phyloP scores from a whole-genome alignment of 2,888 invertebrate genomes.

The Lycocerus yunnanus region DNA sequence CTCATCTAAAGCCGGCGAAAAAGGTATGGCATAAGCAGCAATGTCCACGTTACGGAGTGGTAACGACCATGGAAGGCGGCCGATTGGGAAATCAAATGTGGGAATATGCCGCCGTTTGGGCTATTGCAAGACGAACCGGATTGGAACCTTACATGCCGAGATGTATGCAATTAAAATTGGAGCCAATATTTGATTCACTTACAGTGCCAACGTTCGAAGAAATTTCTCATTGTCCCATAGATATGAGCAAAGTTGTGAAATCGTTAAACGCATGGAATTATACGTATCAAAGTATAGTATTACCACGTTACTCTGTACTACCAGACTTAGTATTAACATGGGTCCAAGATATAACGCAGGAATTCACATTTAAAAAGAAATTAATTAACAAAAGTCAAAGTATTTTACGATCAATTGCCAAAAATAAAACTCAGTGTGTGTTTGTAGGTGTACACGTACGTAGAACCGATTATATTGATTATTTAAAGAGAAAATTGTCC shows the following conservation, averaged over 20 bases:
- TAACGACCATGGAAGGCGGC: constrained; percentile 56
- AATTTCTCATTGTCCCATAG: constrained; percentile 60
- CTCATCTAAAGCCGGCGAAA: constrained; percentile 49
- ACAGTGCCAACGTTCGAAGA: constrained; percentile 61
- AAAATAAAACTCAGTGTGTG: constrained; percentile 41
- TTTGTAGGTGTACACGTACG: constrained; percentile 63
- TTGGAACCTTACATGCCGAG: constrained; percentile 58
- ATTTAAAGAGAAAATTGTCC: constrained; percentile 59
- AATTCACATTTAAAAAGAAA: constrained; percentile 60
- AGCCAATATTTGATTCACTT: constrained; percentile 61
- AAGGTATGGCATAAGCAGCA: constrained; percentile 47
- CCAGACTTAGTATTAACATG: constrained; percentile 61
- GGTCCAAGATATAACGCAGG: constrained; percentile 62
- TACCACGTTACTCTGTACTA: constrained; percentile 60
- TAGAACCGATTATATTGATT: constrained; percentile 62
- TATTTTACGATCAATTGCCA: constrained; percentile 50
- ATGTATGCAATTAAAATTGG: constrained; percentile 59
- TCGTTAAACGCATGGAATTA: constrained; percentile 61
- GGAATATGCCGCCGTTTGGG: constrained; percentile 60
- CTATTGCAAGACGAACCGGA: constrained; percentile 56
- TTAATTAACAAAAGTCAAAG: constrained; percentile 57
- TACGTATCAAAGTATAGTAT: constrained; percentile 62
- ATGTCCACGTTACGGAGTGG: constrained; percentile 57
- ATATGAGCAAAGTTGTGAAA: constrained; percentile 56
- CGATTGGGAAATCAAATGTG: constrained; percentile 59